Percentiles rank a stretch among this genome's conserved stretches.
Evolutionary conservation across 2,888 invertebrate genomes (phyloP).

Genomic region (Pristionchus maxplancki): DNA sequence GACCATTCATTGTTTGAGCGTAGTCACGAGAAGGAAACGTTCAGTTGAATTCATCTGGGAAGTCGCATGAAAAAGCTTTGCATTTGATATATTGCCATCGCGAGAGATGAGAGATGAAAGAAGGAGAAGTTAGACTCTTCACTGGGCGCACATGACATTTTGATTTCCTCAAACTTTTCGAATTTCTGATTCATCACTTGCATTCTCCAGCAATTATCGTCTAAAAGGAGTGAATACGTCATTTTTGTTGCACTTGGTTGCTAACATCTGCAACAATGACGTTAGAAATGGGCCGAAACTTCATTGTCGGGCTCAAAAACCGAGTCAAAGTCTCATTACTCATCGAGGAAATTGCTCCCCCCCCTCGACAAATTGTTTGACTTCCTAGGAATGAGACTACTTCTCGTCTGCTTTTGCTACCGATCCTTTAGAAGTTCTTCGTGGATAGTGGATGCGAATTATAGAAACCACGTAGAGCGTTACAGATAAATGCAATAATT

Average conservation of each 20-base stretch:
- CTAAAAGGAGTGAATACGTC: not conserved
- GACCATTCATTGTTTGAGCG: too few relatives aligned
- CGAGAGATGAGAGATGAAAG: not conserved
- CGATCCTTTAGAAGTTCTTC: not conserved
- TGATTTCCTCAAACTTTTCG: not conserved
- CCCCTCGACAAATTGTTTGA: slow-evolving; percentile 2
- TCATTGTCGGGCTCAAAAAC: not conserved
- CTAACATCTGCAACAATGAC: not conserved
- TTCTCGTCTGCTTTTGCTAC: not conserved
- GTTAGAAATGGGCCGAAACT: not conserved
- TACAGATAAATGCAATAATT: too few relatives aligned
- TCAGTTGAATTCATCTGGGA: not conserved
- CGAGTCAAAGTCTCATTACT: not conserved
- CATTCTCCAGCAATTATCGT: not conserved
- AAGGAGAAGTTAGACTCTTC: not conserved
- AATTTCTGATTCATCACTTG: not conserved
- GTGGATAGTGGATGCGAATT: too few relatives aligned
- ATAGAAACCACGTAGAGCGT: too few relatives aligned
- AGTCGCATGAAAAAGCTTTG: not conserved
- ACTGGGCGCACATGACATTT: not conserved
- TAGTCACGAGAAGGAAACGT: too few relatives aligned
- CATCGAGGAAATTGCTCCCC: slow-evolving; percentile 25
- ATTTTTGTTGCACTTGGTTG: not conserved
- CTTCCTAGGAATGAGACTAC: not conserved
- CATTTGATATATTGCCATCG: not conserved